Conservation (phyloP, 2,888 invertebrate genomes). For the Amiota minor region DNA sequence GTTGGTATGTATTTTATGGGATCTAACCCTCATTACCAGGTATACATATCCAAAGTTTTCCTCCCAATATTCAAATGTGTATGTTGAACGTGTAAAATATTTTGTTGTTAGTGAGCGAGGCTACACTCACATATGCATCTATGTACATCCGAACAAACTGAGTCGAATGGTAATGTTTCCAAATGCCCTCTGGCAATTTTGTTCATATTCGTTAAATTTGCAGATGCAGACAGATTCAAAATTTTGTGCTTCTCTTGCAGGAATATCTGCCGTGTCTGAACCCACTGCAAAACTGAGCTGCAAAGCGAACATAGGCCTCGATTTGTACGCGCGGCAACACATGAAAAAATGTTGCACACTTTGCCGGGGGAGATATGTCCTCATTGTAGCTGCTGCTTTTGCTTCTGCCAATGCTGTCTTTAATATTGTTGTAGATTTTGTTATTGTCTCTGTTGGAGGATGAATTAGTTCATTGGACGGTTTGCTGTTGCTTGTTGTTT, state of each 20-base stretch:
- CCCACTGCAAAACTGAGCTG: slow-evolving; percentile 9
- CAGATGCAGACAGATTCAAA: slow-evolving; percentile 69
- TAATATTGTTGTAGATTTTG: slow-evolving; percentile 33
- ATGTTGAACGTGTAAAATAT: not conserved
- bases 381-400: slow-evolving; percentile 47
- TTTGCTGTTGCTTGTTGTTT: slow-evolving; percentile 24
- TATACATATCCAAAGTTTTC: slow-evolving; percentile 10
- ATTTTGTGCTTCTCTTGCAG: slow-evolving; percentile 55
- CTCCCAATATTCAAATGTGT: slow-evolving; percentile 3
- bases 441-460: slow-evolving; percentile 47
- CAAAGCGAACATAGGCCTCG: not conserved
- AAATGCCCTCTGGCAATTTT: slow-evolving; percentile 58
- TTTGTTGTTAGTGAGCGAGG: slow-evolving; percentile 1
- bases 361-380: slow-evolving; percentile 63
- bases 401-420: not conserved
- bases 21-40: no score
- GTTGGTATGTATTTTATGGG: no score
- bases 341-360: slow-evolving; percentile 52
- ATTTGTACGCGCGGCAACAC: not conserved
- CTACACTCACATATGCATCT: slow-evolving; percentile 35
- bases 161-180: slow-evolving; percentile 56
- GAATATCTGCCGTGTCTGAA: slow-evolving; percentile 46
- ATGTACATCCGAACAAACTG: slow-evolving; percentile 32
- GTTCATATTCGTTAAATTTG: slow-evolving; percentile 68
- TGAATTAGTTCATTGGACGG: slow-evolving; percentile 40